Evolutionary conservation across 2,888 invertebrate genomes (phyloP).

Genomic region (Mesochorus sp.): DNA sequence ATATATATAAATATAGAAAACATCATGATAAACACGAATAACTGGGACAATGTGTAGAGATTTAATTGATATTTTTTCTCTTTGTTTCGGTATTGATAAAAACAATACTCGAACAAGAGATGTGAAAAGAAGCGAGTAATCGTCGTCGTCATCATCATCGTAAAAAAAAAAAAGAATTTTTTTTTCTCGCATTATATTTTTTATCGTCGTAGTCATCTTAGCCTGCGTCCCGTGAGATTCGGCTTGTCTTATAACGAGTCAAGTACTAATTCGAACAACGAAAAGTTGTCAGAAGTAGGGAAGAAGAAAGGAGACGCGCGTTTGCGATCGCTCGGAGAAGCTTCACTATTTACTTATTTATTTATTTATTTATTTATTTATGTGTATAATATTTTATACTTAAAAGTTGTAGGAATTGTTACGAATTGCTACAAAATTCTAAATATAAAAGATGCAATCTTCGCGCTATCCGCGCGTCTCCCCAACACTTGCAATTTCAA

Average conservation of each 20-base stretch:
- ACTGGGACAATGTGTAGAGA: slow-evolving; percentile 32
- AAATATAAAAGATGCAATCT: neutral
- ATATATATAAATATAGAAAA: slow-evolving; percentile 1
- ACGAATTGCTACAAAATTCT: neutral
- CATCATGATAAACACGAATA: slow-evolving; percentile 16
- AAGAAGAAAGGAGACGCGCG: slow-evolving; percentile 29
- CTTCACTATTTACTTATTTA: slow-evolving; percentile 38
- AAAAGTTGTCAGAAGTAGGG: neutral
- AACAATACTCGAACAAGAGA: neutral
- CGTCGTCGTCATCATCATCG: slow-evolving; percentile 41
- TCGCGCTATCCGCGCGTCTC: slow-evolving; percentile 28
- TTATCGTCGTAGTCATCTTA: slow-evolving; percentile 32
- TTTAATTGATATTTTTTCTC: neutral
- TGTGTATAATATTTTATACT: slow-evolving; percentile 13
- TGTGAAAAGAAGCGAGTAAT: neutral
- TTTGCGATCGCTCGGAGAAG: slow-evolving; percentile 19
- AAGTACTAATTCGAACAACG: no score
- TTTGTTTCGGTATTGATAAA: neutral
- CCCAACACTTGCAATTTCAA: slow-evolving; percentile 17
- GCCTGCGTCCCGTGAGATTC: neutral
- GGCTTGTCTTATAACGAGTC: no score
- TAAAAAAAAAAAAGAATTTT: slow-evolving; percentile 3
- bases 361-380: slow-evolving; percentile 44
- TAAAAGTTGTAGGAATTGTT: neutral
- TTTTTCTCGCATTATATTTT: neutral